Evolutionary conservation across 2,797 vertebrate genomes (phyloP), one percentile per base, ranked within the genome.

Genomic region (Poecilia picta): DNA sequence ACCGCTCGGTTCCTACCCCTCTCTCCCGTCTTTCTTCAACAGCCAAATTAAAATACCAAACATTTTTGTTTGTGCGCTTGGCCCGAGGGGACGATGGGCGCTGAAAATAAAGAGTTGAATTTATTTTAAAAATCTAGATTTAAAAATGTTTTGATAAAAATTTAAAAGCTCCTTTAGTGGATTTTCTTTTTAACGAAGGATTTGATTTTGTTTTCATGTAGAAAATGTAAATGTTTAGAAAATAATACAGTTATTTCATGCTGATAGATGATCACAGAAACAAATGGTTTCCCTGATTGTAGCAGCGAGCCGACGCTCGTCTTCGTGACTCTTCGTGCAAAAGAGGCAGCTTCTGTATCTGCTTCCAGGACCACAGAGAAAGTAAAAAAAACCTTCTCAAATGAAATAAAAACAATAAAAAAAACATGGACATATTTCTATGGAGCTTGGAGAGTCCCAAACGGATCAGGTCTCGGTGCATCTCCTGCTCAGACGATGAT

Each of bases 1-100:
- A 88, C 78, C 86, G 80, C 83, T 79, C 81, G 66, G 66, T 70
- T 62, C 2, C 0, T 53, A 20, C 16, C 18, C 77, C 51, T n/a
- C 76, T 49, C 74, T 68, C 47, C 49, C 71, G 43, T 77, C 74
- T 76, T 72, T 78, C 73, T 83, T 71, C 75, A 81, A 77, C 75
- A 74, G 62, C 73, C 78, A 87, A 87, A 92, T 90, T 83, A 87
- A 89, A 91, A 90, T 85, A 79, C 64, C 83, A 66, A 71, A 46
- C 77, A 78, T 87, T 87, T 89, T 66, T 86, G 82, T 87, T 66
- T 75, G 76, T 62, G 77, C 79, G 75, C 77, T 81, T 23, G 4
- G 70, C 82, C 84, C 47, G 76, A 76, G 77, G 73, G 87, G 79
- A 74, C n/a, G 62, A 36, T 31, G 39, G 77, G 80, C 80, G 79